Conservation (phyloP, 1,140 invertebrate species). For the Pantala flavescens region DNA sequence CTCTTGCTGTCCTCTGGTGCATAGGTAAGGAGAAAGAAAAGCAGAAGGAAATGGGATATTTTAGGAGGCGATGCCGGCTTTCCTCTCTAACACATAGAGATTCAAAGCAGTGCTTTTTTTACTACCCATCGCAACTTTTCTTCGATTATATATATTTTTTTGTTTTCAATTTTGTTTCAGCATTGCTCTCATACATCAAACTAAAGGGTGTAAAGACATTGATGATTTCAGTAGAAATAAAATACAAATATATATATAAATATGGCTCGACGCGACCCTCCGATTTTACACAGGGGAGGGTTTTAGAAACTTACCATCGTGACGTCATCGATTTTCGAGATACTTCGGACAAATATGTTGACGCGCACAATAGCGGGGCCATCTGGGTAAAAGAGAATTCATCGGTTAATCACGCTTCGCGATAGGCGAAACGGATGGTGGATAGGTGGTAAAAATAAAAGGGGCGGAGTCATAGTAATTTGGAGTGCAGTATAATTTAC, state of each 20-base stretch:
- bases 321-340: conserved; percentile 97
- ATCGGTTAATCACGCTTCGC: not conserved
- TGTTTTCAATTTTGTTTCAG: no score
- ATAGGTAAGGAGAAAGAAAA: no score
- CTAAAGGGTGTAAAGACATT: not conserved
- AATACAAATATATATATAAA: conserved; percentile 1
- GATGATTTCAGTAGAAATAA: not conserved
- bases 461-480: not conserved
- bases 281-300: conserved; percentile 10
- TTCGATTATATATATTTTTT: no score
- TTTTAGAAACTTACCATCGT: conserved; percentile 77
- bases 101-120: no score
- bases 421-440: not conserved
- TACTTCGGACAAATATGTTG: conserved; percentile 96
- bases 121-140: no score
- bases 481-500: no score
- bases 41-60: no score
- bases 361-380: conserved; percentile 74
- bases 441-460: not conserved
- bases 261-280: not conserved
- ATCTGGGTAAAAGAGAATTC: conserved; percentile 18
- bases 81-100: no score
- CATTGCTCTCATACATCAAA: conserved; percentile 1
- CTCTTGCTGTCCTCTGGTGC: no score
- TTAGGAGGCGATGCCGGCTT: no score